Base-by-base conservation (phyloP, 2,888 invertebrate genomes). In the Lypha dubia region DNA sequence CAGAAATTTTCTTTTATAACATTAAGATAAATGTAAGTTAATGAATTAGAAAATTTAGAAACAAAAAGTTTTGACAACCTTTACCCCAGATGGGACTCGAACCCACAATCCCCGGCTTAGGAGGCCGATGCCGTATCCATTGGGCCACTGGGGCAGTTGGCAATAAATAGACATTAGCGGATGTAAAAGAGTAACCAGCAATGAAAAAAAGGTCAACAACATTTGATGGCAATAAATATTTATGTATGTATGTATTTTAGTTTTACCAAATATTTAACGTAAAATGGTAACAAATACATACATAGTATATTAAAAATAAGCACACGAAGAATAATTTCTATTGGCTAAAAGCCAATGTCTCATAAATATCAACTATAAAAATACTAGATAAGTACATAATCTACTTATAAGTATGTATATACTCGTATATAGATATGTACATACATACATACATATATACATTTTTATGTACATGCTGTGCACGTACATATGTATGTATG, bases 91-190 rank as follows among this genome's bases (percentile, higher is more conserved):
- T 89, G 89, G 89, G 89, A 89, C 89, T 89, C 89, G 89, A 89
- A 89, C 89, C 89, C 89, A 89, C 89, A 89, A 89, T 89, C 89
- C 88, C 88, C 89, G 89, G 89, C 89, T 89, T 89, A 89, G 89
- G 89, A 89, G 89, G 89, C 89, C 89, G 89, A 88, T 89, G 89
- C 89, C 89, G 88, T 89, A 89, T 89, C 89, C 89, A 89, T 89
- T 89, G 88, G 89, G 89, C 89, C 89, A 89, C 89, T 89, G 88
- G 89, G 88, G 89, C 88, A 73, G 51, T 83, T 79, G 38, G 32
- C 7, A 35, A n/a, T 11, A 13, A 13, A 6, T 0, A 41, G 35
- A 56, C 38, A 74, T n/a, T 58, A 24, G 13, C 17, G 9, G 15
- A 41, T 74, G 8, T 73, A 49, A 51, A 4, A 28, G 3, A 28